These are phyloP conservation scores for Campylomormyrus numenius DNA, from an alignment of 2,113 vertebrate genomes.

Conservation along the genomic window DNA sequence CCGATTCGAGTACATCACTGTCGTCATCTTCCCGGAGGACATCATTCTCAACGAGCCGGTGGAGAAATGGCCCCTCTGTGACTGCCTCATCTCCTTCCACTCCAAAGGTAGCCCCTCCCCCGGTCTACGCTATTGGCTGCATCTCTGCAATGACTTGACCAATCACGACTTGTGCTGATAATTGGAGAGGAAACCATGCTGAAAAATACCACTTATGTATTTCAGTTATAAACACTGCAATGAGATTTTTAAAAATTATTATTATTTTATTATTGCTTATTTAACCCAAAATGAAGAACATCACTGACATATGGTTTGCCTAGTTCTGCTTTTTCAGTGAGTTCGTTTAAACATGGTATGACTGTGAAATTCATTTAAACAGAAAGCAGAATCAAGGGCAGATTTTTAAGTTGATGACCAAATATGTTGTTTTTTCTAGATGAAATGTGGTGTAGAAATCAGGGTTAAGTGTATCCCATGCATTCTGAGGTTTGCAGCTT, in stretches of 20 bases:
- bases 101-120: conserved; percentile 76
- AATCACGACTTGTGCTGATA: background rate
- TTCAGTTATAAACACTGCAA: background rate
- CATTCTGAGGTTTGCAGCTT: background rate
- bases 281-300: background rate
- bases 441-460: background rate
- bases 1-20: conserved; percentile 93
- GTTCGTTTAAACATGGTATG: background rate
- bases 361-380: background rate
- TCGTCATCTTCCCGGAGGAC: conserved; percentile 95
- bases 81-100: conserved; percentile 97
- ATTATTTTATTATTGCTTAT: background rate
- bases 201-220: background rate
- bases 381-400: background rate
- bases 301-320: background rate
- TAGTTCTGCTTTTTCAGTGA: background rate
- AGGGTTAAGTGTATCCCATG: background rate
- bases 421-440: background rate
- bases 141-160: background rate
- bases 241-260: background rate
- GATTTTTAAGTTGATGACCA: background rate
- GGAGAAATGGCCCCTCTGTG: conserved; percentile 92
- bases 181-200: background rate
- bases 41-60: conserved; percentile 89
- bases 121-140: background rate